Percentiles rank a stretch among this genome's conserved stretches.
phyloP scores from a whole-genome alignment of 2,113 vertebrate genomes.

The Channa maculata region DNA sequence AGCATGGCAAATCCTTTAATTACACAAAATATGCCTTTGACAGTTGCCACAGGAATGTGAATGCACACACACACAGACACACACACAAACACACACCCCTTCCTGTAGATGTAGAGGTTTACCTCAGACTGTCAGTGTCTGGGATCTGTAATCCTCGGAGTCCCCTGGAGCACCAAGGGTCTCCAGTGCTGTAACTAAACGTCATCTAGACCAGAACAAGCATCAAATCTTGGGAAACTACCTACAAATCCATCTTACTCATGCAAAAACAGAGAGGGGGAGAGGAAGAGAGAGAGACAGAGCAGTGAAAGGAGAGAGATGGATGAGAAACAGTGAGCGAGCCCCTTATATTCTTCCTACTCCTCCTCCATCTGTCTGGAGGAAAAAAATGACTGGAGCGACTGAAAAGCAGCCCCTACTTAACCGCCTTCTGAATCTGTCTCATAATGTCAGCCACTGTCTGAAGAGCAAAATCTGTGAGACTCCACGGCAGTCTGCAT shows the following conservation, averaged over 20 bases:
- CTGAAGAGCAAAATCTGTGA: conserved; percentile 11
- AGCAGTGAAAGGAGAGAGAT: background rate
- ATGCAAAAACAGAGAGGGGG: conserved; percentile 10
- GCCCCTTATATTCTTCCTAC: conserved; percentile 12
- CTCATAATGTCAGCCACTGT: conserved; percentile 13
- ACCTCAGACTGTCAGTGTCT: conserved; percentile 16
- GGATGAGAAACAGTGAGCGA: background rate
- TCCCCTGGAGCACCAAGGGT: background rate
- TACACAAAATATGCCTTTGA: conserved; percentile 1
- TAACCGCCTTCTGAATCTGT: conserved; percentile 39
- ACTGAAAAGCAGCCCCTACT: conserved; percentile 33
- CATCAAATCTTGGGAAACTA: conserved; percentile 49
- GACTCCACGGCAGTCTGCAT: background rate
- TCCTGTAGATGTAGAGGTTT: conserved; percentile 9
- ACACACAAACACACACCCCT: conserved; percentile 1
- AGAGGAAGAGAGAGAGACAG: conserved; percentile 2
- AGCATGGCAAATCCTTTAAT: conserved; percentile 7
- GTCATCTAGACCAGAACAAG: conserved; percentile 5
- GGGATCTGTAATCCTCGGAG: conserved; percentile 5
- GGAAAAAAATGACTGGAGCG: background rate
- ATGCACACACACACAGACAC: background rate
- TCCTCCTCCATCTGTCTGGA: conserved; percentile 19
- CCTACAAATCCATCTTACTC: conserved; percentile 38
- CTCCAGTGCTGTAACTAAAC: background rate
- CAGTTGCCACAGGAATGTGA: background rate